Evolutionary conservation across 2,113 vertebrate species (phyloP).

Genomic region (Paradisaea rubra): DNA sequence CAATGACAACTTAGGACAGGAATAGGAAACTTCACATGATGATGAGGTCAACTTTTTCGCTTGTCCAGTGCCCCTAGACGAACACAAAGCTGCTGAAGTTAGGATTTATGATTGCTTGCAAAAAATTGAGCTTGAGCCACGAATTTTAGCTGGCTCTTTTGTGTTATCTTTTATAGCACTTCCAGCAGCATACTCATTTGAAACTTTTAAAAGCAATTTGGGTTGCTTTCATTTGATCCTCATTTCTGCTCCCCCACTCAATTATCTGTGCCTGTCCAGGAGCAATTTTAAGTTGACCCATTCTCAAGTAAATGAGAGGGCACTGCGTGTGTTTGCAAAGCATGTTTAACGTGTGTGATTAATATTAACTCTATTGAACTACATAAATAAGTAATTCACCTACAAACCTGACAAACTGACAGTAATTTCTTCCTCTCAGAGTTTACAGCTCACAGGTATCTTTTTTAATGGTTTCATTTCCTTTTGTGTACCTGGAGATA

Average conservation of each 20-base stretch:
- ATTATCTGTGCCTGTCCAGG: background rate
- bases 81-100: slow-evolving; percentile 1
- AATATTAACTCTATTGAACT: slow-evolving; percentile 17
- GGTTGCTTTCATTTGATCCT: background rate
- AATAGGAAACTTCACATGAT: slow-evolving; percentile 29
- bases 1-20: background rate
- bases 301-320: background rate
- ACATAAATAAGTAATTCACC: slow-evolving; percentile 45
- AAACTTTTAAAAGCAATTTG: background rate
- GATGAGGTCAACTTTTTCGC: slow-evolving; percentile 28
- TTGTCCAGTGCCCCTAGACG: background rate
- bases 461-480: background rate
- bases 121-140: background rate
- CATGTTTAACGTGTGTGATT: background rate
- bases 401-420: background rate
- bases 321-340: background rate
- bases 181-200: background rate
- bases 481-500: background rate
- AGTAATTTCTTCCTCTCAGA: slow-evolving; percentile 1
- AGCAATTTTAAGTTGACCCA: background rate
- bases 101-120: slow-evolving; percentile 32
- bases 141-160: background rate
- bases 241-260: background rate
- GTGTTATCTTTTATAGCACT: background rate
- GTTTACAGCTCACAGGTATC: background rate